A percentile compares a stretch with the other conserved stretches of the same genome.
Evolutionary conservation across 2,888 invertebrate species (phyloP).

Genomic region (Scotopteryx bipunctaria): DNA sequence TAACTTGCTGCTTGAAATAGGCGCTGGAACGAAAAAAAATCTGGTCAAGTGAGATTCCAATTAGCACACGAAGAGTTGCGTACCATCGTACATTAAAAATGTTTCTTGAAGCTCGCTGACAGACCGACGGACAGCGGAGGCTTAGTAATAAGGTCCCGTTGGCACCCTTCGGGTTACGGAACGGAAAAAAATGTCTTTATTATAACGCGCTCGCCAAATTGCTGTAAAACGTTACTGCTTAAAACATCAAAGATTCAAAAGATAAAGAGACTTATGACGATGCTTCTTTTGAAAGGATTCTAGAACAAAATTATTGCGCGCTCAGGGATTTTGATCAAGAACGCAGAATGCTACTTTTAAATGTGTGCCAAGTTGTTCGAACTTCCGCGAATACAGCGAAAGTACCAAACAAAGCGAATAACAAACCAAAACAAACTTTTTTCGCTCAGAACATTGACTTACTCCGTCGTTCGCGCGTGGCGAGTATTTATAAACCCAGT

Average conservation of each 20-base stretch:
- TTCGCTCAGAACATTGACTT: conserved; percentile 57
- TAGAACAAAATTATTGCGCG: conserved; percentile 7
- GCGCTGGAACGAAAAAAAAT: no score
- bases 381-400: conserved; percentile 30
- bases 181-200: background rate
- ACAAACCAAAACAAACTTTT: conserved; percentile 40
- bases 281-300: conserved; percentile 1
- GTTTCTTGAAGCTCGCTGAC: no score
- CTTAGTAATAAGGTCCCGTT: no score
- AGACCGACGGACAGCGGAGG: no score
- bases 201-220: conserved; percentile 1
- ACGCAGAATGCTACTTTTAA: background rate
- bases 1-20: no score
- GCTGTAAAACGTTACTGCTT: background rate
- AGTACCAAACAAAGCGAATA: conserved; percentile 20
- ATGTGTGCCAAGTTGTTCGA: conserved; percentile 26
- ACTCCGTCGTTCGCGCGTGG: conserved; percentile 43
- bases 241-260: background rate
- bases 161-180: no score
- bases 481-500: conserved; percentile 48
- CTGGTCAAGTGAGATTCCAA: no score
- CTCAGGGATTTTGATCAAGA: conserved; percentile 18
- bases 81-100: no score
- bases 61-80: no score
- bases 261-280: background rate